These are phyloP conservation scores for Urocitellus parryii DNA, from an alignment of 2,113 vertebrate genomes.

Conservation along the genomic window DNA sequence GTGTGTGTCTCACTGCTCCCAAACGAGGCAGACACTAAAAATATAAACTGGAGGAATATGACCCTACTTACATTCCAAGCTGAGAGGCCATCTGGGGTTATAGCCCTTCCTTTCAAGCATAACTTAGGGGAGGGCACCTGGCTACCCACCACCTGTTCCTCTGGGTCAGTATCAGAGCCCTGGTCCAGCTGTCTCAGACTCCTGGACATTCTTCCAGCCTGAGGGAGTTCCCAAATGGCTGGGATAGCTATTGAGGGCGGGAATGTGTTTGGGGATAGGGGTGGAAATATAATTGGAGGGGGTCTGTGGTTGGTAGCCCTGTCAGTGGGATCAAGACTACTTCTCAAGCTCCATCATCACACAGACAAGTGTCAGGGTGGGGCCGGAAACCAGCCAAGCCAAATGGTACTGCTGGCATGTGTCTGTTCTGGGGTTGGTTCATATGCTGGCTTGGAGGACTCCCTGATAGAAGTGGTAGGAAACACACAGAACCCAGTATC, in stretches of 20 bases:
- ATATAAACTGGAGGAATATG: constrained; percentile 54
- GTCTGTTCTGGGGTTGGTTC: constrained; percentile 60
- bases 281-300: background rate
- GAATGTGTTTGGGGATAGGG: background rate
- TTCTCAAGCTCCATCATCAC: background rate
- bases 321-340: background rate
- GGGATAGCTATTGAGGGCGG: background rate
- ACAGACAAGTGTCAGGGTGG: constrained; percentile 34
- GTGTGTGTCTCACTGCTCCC: constrained; percentile 43
- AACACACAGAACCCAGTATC: constrained; percentile 14
- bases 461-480: constrained; percentile 9
- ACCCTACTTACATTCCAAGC: background rate
- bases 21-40: constrained; percentile 45
- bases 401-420: background rate
- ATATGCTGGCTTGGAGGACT: background rate
- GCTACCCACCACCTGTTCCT: constrained; percentile 68
- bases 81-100: constrained; percentile 74
- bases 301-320: background rate
- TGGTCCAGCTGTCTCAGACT: constrained; percentile 6
- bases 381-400: constrained; percentile 47
- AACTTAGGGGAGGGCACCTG: background rate
- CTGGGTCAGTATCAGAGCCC: constrained; percentile 38
- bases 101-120: constrained; percentile 47
- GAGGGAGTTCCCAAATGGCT: background rate
- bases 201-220: background rate